Evolutionary conservation across 1,140 invertebrate genomes (phyloP), one percentile per base, ranked within the genome.

Genomic region (Drosophila sechellia): DNA sequence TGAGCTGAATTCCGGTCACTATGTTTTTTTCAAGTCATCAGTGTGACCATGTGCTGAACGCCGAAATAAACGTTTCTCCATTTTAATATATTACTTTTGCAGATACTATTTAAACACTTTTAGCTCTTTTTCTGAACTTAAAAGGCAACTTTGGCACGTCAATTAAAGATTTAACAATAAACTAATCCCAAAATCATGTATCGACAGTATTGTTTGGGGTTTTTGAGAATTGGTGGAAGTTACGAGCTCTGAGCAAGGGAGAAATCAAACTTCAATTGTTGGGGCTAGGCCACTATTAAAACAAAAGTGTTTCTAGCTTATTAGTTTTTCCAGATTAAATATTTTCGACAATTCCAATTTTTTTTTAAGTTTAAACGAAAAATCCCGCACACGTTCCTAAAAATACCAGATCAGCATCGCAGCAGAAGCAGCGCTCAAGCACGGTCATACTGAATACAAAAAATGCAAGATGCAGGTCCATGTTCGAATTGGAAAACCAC

Each of bases 391-490:
- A 15, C 2, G 15, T 15, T 17, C 6, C 6, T 1, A 3, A 20
- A 45, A 20, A 45, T 45, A 45, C 42, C 42, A 45, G 17, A 45
- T 20, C 10, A 10, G 17, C 1, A 11, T 20, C 11, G 4, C 6
- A 10, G 17, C 42, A 45, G 42, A 45, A 45, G 2, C 50, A 27
- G 34, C n/a, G 58, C 52, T 39, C 34, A 35, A 13, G 22, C n/a
- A 60, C 60, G 57, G 61, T 46, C 43, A 65, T 34, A 69, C 63
- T 64, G 56, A 77, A 77, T 65, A 77, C 56, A 65, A 83, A 77
- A 85, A 74, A 76, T 81, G 81, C 78, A 86, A 85, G 71, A 89
- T 86, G 79, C 76, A 89, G 55, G 65, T 43, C 35, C 86, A 63
- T 71, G 68, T 76, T 78, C 61, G 39, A 71, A 68, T 76, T 45